Evolutionary conservation across 2,888 invertebrate genomes (phyloP), one percentile per base, ranked within the genome.

Genomic region (Petrophora chlorosata): DNA sequence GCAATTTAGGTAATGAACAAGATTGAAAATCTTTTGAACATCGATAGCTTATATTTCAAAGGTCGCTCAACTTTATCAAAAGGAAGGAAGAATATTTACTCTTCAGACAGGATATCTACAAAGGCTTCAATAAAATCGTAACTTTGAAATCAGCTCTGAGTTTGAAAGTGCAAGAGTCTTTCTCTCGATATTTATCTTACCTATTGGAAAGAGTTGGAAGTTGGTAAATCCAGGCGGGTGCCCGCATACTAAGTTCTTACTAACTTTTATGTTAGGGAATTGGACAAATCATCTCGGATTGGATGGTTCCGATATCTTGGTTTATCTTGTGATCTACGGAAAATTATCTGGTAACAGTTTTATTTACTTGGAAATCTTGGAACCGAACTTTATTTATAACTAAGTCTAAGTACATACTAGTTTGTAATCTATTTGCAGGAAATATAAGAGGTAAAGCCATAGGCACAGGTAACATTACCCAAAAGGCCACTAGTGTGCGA

Each of bases 231-330:
- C 71, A 62, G 65, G 52, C 65, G 70, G 71, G 65, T 56, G 79
- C 86, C 86, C 86, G 88, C 86, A 89, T 88, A 71, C 67, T 68
- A 65, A 70, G 64, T 64, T 59, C 63, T n/a, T 53, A 50, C 82
- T 42, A 50, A 85, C 83, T 87, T 88, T 78, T 73, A 73, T 74
- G 76, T 84, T 76, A 79, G 63, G 65, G 66, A 74, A 85, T 85
- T 79, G 76, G 71, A 74, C 56, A 57, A 57, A 67, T 58, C 56
- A 64, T 62, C 64, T 59, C 59, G 53, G 59, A 59, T 64, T 66
- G 63, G 62, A 49, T 55, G 48, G n/a, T n/a, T n/a, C 43, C 56
- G 52, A 63, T 61, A 45, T 53, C 57, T 58, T 33, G 26, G 47
- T 63, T 64, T 49, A 32, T 51, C 41, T 53, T 45, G 32, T 17